These are phyloP conservation scores for Drosophila athabasca DNA, from an alignment of 1,140 invertebrate genomes.

Conservation along the genomic window DNA sequence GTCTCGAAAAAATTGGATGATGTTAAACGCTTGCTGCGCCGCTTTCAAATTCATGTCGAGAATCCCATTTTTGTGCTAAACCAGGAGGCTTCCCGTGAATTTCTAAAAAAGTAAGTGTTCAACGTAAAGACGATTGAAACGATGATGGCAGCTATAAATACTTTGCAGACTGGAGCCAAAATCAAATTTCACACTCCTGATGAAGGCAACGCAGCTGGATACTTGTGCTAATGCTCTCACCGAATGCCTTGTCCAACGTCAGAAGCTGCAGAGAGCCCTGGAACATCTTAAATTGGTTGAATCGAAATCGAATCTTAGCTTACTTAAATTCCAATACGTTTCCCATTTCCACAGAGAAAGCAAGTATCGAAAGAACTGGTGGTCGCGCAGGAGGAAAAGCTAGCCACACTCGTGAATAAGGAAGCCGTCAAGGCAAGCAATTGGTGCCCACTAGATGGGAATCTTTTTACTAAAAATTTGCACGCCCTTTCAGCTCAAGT, in stretches of 20 bases:
- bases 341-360: conserved; percentile 19
- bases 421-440: conserved; percentile 47
- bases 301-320: neutral
- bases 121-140: neutral
- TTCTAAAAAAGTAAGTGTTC: conserved; percentile 86
- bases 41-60: conserved; percentile 94
- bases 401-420: conserved; percentile 46
- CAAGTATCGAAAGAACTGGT: conserved; percentile 18
- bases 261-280: conserved; percentile 38
- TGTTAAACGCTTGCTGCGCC: conserved; percentile 87
- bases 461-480: neutral
- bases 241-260: conserved; percentile 51
- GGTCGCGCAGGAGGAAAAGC: conserved; percentile 52
- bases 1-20: conserved; percentile 87
- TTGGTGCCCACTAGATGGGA: too few relatives aligned
- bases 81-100: conserved; percentile 94
- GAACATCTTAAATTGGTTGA: conserved; percentile 47
- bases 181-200: conserved; percentile 92
- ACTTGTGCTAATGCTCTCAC: conserved; percentile 88
- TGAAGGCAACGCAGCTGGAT: conserved; percentile 93
- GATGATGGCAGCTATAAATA: neutral
- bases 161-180: conserved; percentile 87
- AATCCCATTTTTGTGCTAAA: conserved; percentile 96
- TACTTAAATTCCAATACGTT: neutral
- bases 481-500: conserved; percentile 12